phyloP scores from a whole-genome alignment of 2,888 invertebrate genomes.

The Aleiodes testaceus region DNA sequence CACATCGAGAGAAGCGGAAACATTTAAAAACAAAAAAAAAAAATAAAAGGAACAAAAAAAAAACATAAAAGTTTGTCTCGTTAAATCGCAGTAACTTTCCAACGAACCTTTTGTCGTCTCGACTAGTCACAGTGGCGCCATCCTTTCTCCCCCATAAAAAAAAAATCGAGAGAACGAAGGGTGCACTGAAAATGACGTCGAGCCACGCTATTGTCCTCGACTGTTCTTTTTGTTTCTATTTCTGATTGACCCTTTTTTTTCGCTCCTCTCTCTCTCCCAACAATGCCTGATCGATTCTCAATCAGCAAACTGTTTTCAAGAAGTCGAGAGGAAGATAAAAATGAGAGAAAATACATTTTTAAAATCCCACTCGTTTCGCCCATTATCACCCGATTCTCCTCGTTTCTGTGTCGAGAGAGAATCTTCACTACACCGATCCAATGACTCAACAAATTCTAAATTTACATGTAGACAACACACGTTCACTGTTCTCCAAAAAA shows the following conservation, averaged over 20 bases:
- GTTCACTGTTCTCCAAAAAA: background rate
- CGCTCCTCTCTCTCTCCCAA: background rate
- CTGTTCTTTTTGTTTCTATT: background rate
- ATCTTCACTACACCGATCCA: conserved; percentile 25
- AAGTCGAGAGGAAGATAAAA: conserved; percentile 1
- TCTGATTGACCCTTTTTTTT: conserved; percentile 3
- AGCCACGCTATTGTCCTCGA: conserved; percentile 38
- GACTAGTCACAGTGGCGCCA: conserved; percentile 15
- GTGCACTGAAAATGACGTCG: conserved; percentile 31
- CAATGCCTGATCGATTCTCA: conserved; percentile 30
- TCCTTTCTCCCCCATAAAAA: background rate
- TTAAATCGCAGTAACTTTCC: conserved; percentile 27
- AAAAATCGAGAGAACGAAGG: background rate
- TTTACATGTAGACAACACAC: conserved; percentile 24
- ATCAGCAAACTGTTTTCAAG: background rate
- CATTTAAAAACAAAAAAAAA: conserved; percentile 1
- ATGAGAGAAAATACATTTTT: conserved; percentile 25
- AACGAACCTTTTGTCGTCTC: conserved; percentile 26
- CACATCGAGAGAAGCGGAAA: background rate
- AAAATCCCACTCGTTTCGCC: background rate
- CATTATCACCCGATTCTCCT: conserved; percentile 32
- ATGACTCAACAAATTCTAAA: conserved; percentile 25
- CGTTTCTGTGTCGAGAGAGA: conserved; percentile 35
- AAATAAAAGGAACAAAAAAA: conserved; percentile 11
- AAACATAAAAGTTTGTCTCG: conserved; percentile 25